A percentile compares a stretch with the other conserved stretches of the same genome.
These are phyloP conservation scores for Pseudomyrmex dendroicus DNA, from an alignment of 1,140 invertebrate species.

Conservation along the genomic window DNA sequence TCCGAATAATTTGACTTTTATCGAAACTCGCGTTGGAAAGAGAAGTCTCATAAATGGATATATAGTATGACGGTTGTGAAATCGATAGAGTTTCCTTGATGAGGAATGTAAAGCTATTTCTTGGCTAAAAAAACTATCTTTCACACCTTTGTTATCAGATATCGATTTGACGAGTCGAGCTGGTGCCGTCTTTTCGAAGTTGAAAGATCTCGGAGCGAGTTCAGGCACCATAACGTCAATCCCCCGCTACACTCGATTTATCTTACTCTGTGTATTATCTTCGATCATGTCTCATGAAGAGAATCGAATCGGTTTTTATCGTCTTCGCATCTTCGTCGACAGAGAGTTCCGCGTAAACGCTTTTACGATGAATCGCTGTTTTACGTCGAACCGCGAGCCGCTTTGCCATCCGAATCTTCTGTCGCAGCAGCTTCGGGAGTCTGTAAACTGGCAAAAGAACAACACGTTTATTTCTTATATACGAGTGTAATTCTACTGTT, in stretches of 20 bases:
- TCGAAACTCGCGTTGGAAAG: neutral
- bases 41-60: neutral
- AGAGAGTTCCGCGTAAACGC: constrained; percentile 47
- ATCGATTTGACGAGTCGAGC: neutral
- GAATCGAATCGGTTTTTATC: constrained; percentile 9
- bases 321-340: neutral
- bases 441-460: constrained; percentile 34
- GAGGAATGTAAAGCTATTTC: neutral
- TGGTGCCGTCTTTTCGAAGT: neutral
- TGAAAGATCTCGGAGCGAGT: neutral
- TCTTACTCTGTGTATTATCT: constrained; percentile 13
- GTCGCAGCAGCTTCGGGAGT: neutral
- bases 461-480: neutral
- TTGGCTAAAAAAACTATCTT: neutral
- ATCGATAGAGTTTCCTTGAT: neutral
- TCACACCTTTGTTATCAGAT: constrained; percentile 40
- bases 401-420: neutral
- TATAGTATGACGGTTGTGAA: neutral
- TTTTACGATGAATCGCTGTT: constrained; percentile 51
- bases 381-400: constrained; percentile 3
- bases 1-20: constrained; percentile 6
- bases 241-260: neutral
- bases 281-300: neutral
- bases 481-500: neutral
- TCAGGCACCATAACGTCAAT: constrained; percentile 30